These are phyloP conservation scores for Myotis daubentonii DNA, from an alignment of 2,797 vertebrate species.

Conservation along the genomic window DNA sequence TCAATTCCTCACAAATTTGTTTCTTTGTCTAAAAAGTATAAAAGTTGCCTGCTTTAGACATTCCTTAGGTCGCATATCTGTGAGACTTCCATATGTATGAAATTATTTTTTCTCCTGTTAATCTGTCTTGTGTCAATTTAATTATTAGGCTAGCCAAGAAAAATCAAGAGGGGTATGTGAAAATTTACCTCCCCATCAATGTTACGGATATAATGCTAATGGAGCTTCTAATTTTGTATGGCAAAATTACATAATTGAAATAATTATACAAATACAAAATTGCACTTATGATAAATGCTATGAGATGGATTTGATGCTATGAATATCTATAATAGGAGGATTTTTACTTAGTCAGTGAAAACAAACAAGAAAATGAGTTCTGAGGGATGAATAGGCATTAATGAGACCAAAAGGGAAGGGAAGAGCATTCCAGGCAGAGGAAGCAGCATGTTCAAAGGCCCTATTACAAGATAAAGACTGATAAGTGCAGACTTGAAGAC, in stretches of 20 bases:
- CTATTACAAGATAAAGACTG: background rate
- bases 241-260: background rate
- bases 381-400: background rate
- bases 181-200: background rate
- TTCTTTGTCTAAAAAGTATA: background rate
- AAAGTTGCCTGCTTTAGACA: background rate
- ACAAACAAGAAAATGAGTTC: conserved; percentile 13
- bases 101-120: background rate
- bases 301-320: background rate
- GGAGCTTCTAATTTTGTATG: background rate
- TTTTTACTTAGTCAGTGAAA: background rate
- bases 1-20: background rate
- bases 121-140: background rate
- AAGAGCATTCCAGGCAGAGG: background rate
- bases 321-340: background rate
- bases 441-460: background rate
- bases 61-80: background rate
- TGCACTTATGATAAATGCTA: background rate
- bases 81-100: background rate
- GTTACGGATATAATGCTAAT: background rate
- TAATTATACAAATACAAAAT: conserved; percentile 15
- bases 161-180: background rate
- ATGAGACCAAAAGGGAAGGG: background rate
- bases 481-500: background rate
- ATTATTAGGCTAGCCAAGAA: background rate